Percentiles rank a stretch among this genome's conserved stretches.
These are phyloP conservation scores for Sandelia bainsii DNA, from an alignment of 2,797 vertebrate genomes.

Conservation along the genomic window DNA sequence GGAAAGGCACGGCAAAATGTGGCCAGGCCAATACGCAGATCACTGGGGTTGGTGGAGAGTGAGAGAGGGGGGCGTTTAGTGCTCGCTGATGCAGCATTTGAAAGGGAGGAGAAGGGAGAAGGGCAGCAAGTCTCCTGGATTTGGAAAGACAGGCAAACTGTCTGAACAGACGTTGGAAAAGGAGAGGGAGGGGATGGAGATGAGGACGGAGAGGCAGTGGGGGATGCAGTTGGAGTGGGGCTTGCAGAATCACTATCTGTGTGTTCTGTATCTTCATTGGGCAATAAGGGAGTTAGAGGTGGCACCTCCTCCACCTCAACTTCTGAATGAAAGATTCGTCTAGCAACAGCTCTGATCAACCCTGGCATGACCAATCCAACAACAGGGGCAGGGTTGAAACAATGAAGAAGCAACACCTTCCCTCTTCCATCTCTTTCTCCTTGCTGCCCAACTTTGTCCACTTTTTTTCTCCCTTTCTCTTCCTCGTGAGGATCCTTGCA, in stretches of 20 bases:
- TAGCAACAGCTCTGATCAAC: conserved; percentile 93
- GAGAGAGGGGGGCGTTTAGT: conserved; percentile 81
- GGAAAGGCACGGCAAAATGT: conserved; percentile 98
- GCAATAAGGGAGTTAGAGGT: conserved; percentile 84
- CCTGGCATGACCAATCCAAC: conserved; percentile 96
- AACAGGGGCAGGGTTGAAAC: conserved; percentile 93
- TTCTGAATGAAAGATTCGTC: conserved; percentile 91
- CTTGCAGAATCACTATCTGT: conserved; percentile 74
- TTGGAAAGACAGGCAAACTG: conserved; percentile 80
- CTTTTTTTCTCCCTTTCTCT: conserved; percentile 73
- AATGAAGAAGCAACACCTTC: conserved; percentile 89
- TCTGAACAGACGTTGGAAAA: conserved; percentile 64
- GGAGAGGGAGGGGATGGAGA: conserved; percentile 84
- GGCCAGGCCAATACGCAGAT: conserved; percentile 93
- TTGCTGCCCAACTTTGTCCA: conserved; percentile 48
- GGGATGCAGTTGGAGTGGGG: conserved; percentile 73
- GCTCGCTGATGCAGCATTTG: conserved; percentile 82
- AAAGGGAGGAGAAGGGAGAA: conserved; percentile 56
- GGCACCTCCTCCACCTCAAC: conserved; percentile 93
- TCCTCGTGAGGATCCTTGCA: conserved; percentile 93
- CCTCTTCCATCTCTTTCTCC: conserved; percentile 42
- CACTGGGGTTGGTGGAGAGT: conserved; percentile 89
- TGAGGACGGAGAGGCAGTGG: conserved; percentile 78
- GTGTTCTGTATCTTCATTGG: conserved; percentile 83
- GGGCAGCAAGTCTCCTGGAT: conserved; percentile 84